Conservation (phyloP, 2,797 vertebrate species). For the Anguilla anguilla region DNA sequence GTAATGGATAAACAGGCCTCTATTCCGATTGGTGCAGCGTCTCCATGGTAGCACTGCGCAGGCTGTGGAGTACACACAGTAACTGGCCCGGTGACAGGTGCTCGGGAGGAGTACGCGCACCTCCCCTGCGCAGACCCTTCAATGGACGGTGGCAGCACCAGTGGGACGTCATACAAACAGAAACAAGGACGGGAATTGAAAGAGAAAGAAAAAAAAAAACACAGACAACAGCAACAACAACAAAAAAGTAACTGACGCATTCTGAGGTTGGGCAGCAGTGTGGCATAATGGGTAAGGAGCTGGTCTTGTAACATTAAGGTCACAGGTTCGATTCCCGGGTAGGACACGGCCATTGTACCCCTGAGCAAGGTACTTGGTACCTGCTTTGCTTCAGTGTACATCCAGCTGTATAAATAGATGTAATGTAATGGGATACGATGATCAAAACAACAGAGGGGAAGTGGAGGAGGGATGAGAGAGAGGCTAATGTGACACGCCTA, state of each 20-base stretch:
- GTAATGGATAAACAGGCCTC: background rate
- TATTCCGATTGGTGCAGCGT: background rate
- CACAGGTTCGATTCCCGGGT: too few species aligned
- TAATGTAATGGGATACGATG: too few species aligned
- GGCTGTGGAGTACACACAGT: background rate
- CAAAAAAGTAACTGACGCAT: background rate
- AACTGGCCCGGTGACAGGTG: background rate
- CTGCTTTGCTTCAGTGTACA: too few species aligned
- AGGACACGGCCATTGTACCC: too few species aligned
- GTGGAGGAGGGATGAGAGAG: too few species aligned
- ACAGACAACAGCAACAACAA: background rate
- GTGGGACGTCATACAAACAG: background rate
- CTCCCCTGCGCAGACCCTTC: background rate
- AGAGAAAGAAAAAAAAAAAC: background rate
- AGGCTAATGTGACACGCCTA: too few species aligned
- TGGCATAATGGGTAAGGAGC: too few species aligned
- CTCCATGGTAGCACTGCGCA: background rate
- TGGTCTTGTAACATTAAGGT: too few species aligned
- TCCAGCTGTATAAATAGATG: too few species aligned
- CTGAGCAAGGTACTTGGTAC: too few species aligned
- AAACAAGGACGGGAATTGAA: background rate
- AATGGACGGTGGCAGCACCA: background rate
- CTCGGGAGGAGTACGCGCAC: background rate
- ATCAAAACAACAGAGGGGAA: too few species aligned
- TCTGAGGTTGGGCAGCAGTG: too few species aligned